Evolutionary conservation across 2,888 invertebrate species (phyloP).

Genomic region (Coenonympha arcania): DNA sequence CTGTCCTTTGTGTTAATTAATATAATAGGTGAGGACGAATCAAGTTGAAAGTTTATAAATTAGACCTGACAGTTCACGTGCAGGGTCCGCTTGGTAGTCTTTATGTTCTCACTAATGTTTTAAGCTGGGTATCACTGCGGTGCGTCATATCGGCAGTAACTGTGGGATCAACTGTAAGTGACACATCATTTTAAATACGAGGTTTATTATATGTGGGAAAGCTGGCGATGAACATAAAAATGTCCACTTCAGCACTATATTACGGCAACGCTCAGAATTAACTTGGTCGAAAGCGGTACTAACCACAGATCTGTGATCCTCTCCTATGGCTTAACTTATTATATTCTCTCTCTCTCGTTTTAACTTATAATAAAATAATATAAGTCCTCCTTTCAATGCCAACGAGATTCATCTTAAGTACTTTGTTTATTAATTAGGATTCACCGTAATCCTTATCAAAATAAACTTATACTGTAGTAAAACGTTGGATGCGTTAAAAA

Average conservation of each 20-base stretch:
- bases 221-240: background rate
- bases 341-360: no score
- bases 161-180: conserved; percentile 43
- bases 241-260: background rate
- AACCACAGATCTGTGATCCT: no score
- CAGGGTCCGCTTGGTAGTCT: conserved; percentile 59
- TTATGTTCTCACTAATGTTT: conserved; percentile 66
- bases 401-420: no score
- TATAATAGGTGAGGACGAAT: background rate
- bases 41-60: conserved; percentile 1
- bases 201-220: conserved; percentile 41
- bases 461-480: no score
- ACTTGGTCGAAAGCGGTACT: background rate
- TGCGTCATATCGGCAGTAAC: conserved; percentile 44
- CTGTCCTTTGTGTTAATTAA: background rate
- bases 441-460: no score
- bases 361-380: no score
- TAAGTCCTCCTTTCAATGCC: no score
- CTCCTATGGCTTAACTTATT: no score
- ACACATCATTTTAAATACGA: conserved; percentile 36
- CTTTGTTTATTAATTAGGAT: no score
- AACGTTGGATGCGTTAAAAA: no score
- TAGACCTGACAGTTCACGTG: conserved; percentile 30
- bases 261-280: background rate
- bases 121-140: conserved; percentile 52